These are phyloP conservation scores for Hedychridium roseum DNA, from an alignment of 2,888 invertebrate genomes.

Conservation along the genomic window DNA sequence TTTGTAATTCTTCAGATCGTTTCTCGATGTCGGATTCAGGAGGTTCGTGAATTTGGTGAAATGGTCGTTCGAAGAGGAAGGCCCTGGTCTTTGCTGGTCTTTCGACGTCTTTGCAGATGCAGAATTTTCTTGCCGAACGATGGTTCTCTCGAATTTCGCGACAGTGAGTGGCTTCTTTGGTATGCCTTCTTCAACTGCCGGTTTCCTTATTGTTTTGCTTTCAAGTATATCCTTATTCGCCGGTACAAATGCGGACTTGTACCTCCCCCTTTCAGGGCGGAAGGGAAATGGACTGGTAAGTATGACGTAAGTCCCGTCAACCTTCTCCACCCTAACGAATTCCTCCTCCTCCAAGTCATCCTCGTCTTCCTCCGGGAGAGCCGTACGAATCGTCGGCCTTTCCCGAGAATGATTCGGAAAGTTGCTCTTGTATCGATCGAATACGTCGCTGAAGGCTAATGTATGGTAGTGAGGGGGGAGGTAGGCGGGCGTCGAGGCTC, in stretches of 20 bases:
- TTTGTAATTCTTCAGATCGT: conserved; percentile 46
- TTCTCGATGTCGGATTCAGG: conserved; percentile 42
- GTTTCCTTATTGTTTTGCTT: too few relatives aligned
- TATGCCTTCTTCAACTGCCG: too few relatives aligned
- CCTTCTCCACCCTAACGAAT: conserved; percentile 54
- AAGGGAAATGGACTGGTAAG: conserved; percentile 56
- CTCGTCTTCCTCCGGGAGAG: not conserved
- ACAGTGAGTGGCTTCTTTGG: too few relatives aligned
- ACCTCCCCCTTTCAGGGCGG: conserved; percentile 48
- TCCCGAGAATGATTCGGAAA: conserved; percentile 11
- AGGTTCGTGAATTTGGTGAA: conserved; percentile 52
- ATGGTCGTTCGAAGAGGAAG: conserved; percentile 1
- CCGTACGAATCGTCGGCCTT: not conserved
- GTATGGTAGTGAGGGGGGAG: conserved; percentile 20
- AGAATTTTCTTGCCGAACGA: too few relatives aligned
- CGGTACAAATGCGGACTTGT: too few relatives aligned
- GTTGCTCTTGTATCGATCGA: not conserved
- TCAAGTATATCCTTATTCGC: too few relatives aligned
- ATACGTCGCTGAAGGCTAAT: not conserved
- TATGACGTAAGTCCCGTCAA: conserved; percentile 49
- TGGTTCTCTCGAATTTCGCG: too few relatives aligned
- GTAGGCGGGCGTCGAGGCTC: conserved; percentile 20
- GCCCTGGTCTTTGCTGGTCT: too few relatives aligned
- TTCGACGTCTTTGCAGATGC: too few relatives aligned
- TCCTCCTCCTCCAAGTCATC: conserved; percentile 42